These are phyloP conservation scores for Anabacerthia variegaticeps DNA, from an alignment of 2,797 vertebrate species.

Conservation along the genomic window DNA sequence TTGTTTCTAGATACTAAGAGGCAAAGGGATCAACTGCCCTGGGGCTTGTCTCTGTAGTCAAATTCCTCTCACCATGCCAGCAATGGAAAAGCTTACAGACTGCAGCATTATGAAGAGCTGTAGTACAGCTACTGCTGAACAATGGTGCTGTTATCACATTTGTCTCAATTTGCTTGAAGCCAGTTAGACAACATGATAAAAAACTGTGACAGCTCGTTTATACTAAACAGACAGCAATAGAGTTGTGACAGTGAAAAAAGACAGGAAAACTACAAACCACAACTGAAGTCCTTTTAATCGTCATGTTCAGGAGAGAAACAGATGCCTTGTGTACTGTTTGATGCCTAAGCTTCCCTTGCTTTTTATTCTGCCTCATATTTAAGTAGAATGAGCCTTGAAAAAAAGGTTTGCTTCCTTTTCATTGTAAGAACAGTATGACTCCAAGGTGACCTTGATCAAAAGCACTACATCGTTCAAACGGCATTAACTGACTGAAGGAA, in stretches of 20 bases:
- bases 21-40: not conserved
- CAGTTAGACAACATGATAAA: not conserved
- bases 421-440: not conserved
- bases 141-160: not conserved
- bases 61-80: not conserved
- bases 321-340: not conserved
- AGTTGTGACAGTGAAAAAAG: not conserved
- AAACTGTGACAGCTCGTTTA: not conserved
- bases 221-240: not conserved
- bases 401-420: not conserved
- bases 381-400: not conserved
- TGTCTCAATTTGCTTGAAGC: slow-evolving; percentile 26
- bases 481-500: not conserved
- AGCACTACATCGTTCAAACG: not conserved
- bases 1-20: not conserved
- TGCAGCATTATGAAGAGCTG: not conserved
- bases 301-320: not conserved
- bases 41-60: not conserved
- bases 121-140: not conserved
- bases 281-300: not conserved
- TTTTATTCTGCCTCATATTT: not conserved
- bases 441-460: slow-evolving; percentile 11
- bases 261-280: not conserved
- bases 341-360: not conserved
- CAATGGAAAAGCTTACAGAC: not conserved